Percentiles rank a stretch among this genome's conserved stretches.
Evolutionary conservation across 2,888 invertebrate genomes (phyloP).

Genomic region (Zelleria hepariella): DNA sequence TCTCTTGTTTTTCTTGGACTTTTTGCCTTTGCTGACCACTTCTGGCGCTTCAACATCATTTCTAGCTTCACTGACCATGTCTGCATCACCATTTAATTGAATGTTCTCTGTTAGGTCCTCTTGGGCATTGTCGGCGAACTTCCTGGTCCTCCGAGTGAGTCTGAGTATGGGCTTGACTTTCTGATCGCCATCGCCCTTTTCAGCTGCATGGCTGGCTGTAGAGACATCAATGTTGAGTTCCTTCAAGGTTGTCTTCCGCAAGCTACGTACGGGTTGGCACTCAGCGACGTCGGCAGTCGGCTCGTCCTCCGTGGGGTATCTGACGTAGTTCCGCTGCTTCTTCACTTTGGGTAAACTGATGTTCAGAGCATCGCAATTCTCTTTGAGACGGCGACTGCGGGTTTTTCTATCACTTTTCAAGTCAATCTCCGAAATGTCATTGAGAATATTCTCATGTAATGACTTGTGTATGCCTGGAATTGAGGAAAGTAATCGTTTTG

Average conservation of each 20-base stretch:
- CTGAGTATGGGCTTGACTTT: slow-evolving; percentile 12
- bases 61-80: not conserved
- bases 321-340: slow-evolving; percentile 45
- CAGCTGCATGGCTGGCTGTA: slow-evolving; percentile 8
- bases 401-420: slow-evolving; percentile 37
- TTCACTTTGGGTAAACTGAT: slow-evolving; percentile 23
- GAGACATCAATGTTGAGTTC: slow-evolving; percentile 26
- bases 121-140: slow-evolving; percentile 16
- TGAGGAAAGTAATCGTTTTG: not conserved
- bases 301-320: slow-evolving; percentile 41
- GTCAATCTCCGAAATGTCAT: slow-evolving; percentile 17
- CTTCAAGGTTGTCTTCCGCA: slow-evolving; percentile 33
- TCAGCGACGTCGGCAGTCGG: slow-evolving; percentile 9
- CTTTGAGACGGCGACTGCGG: slow-evolving; percentile 34
- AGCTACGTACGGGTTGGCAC: not conserved
- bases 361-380: slow-evolving; percentile 24
- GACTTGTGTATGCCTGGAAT: slow-evolving; percentile 47
- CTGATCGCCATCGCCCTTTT: slow-evolving; percentile 13
- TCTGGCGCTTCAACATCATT: not conserved
- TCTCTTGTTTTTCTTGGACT: slow-evolving; percentile 27
- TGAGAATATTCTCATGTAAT: slow-evolving; percentile 22
- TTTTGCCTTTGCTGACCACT: slow-evolving; percentile 9
- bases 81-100: slow-evolving; percentile 3
- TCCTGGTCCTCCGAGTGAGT: slow-evolving; percentile 33
- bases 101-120: not conserved